phyloP scores from a whole-genome alignment of 2,888 invertebrate genomes.

The Tetheella fluctuosa region DNA sequence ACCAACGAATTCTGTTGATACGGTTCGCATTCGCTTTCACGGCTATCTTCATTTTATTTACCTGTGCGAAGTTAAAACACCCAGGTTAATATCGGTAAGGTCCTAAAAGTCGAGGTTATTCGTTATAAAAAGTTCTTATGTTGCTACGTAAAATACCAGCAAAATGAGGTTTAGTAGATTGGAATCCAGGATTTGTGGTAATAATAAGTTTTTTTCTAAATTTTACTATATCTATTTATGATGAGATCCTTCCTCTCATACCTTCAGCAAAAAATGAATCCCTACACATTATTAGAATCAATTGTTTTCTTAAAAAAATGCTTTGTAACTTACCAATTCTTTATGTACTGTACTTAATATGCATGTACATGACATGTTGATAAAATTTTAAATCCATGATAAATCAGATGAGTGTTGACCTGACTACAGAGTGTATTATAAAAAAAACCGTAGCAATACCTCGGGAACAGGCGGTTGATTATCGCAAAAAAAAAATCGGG shows the following conservation, averaged over 20 bases:
- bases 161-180: neutral
- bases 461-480: constrained; percentile 51
- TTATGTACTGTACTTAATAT: neutral
- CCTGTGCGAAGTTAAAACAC: constrained; percentile 53
- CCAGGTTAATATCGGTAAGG: constrained; percentile 33
- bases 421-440: constrained; percentile 7
- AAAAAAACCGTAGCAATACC: constrained; percentile 17
- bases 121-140: constrained; percentile 18
- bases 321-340: neutral
- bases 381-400: neutral
- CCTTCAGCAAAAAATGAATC: too few relatives aligned
- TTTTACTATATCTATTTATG: neutral
- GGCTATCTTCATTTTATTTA: constrained; percentile 75
- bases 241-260: neutral
- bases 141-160: neutral
- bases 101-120: constrained; percentile 11
- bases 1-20: constrained; percentile 72
- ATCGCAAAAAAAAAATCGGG: constrained; percentile 66
- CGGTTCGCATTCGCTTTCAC: constrained; percentile 66
- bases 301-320: neutral
- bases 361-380: too few relatives aligned
- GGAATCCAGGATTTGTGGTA: neutral
- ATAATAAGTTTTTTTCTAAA: neutral
- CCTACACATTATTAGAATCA: neutral
- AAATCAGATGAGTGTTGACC: constrained; percentile 4